Evolutionary conservation across 2,113 vertebrate genomes (phyloP).

Genomic region (Peromyscus polionotus): DNA sequence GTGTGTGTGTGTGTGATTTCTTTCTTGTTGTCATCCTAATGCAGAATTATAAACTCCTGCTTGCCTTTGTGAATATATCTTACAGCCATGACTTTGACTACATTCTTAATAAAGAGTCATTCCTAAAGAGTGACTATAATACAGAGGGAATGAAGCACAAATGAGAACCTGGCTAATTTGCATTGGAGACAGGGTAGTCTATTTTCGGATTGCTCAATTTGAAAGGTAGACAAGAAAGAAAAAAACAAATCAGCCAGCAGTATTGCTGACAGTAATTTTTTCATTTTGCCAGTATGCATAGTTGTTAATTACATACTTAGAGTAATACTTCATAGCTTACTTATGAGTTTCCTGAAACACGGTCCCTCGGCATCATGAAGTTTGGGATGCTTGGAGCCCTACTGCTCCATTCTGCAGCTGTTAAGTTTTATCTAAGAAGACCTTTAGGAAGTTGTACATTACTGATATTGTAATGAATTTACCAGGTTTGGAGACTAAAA

Average conservation of each 20-base stretch:
- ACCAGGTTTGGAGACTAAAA: slow-evolving; percentile 41
- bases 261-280: not conserved
- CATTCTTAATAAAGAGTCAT: slow-evolving; percentile 56
- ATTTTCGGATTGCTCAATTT: slow-evolving; percentile 66
- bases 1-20: not conserved
- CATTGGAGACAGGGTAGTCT: slow-evolving; percentile 46
- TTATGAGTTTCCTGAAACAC: slow-evolving; percentile 55
- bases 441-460: slow-evolving; percentile 10
- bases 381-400: not conserved
- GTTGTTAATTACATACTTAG: slow-evolving; percentile 69
- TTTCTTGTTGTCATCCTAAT: slow-evolving; percentile 22
- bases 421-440: slow-evolving; percentile 45
- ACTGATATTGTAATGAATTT: slow-evolving; percentile 15
- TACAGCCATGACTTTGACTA: slow-evolving; percentile 22
- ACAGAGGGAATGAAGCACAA: slow-evolving; percentile 62
- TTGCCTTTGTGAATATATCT: slow-evolving; percentile 46
- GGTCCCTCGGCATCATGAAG: slow-evolving; percentile 40
- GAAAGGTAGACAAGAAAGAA: slow-evolving; percentile 57
- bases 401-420: slow-evolving; percentile 33
- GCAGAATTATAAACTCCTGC: slow-evolving; percentile 27
- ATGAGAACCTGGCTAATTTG: slow-evolving; percentile 60
- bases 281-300: slow-evolving; percentile 62
- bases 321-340: slow-evolving; percentile 56
- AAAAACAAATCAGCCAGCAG: slow-evolving; percentile 54
- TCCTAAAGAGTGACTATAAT: slow-evolving; percentile 59